These are phyloP conservation scores for Aphidoletes aphidimyza DNA, from an alignment of 2,888 invertebrate genomes.

Conservation along the genomic window DNA sequence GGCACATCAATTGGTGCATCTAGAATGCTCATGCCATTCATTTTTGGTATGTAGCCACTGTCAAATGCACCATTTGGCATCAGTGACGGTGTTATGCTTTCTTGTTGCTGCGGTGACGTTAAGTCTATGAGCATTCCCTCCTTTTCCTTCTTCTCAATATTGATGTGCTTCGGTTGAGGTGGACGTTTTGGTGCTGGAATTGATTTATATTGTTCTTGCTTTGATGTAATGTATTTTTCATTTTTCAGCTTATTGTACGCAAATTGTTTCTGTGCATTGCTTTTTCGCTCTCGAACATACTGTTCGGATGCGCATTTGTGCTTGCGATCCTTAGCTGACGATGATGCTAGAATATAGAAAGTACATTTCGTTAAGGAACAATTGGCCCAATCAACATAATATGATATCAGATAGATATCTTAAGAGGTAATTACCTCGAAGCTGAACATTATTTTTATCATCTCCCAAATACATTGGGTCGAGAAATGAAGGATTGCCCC, in stretches of 20 bases:
- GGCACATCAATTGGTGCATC: conserved; percentile 81
- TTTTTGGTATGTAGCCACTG: conserved; percentile 11
- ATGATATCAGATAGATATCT: background rate
- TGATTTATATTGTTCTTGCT: conserved; percentile 60
- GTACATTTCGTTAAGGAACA: too few species aligned
- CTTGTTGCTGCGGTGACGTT: conserved; percentile 68
- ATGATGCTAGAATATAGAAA: background rate
- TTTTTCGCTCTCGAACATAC: conserved; percentile 65
- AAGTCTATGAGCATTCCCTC: conserved; percentile 83
- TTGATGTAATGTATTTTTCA: conserved; percentile 67
- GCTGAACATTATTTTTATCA: conserved; percentile 59
- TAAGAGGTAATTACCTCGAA: conserved; percentile 58
- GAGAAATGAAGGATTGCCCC: conserved; percentile 85
- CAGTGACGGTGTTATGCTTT: conserved; percentile 60
- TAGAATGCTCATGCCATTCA: conserved; percentile 67
- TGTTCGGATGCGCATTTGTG: conserved; percentile 65
- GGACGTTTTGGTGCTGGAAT: conserved; percentile 63
- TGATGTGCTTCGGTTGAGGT: conserved; percentile 63
- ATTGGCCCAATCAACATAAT: too few species aligned
- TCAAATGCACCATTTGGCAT: conserved; percentile 25
- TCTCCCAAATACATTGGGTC: conserved; percentile 77
- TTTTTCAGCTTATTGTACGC: conserved; percentile 85
- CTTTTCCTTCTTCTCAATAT: conserved; percentile 59
- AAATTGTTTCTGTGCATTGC: conserved; percentile 75
- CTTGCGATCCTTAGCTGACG: conserved; percentile 62